Percentiles rank a stretch among this genome's conserved stretches.
These are phyloP conservation scores for Scaptomyza polygonia DNA, from an alignment of 2,888 invertebrate genomes.

Conservation along the genomic window DNA sequence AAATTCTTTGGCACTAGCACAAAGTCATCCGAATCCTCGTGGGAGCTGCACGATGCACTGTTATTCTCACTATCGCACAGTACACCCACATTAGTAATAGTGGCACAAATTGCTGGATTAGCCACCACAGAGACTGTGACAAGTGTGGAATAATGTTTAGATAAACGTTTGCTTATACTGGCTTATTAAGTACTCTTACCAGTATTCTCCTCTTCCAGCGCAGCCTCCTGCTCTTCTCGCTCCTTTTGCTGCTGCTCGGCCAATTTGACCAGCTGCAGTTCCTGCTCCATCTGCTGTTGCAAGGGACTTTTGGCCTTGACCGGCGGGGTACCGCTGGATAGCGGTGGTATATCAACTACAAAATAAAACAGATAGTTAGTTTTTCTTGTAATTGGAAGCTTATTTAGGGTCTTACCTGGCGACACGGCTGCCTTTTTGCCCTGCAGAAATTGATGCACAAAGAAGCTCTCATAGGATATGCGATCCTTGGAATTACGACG, in stretches of 20 bases:
- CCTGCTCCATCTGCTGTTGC: slow-evolving; percentile 84
- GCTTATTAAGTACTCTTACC: slow-evolving; percentile 47
- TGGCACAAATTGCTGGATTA: slow-evolving; percentile 86
- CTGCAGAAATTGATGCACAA: slow-evolving; percentile 95
- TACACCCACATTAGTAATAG: slow-evolving; percentile 86
- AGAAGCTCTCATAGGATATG: slow-evolving; percentile 98
- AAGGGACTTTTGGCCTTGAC: slow-evolving; percentile 85
- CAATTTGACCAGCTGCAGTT: slow-evolving; percentile 73
- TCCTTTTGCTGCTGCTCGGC: slow-evolving; percentile 70
- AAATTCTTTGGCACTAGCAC: slow-evolving; percentile 91
- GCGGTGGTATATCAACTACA: slow-evolving; percentile 81
- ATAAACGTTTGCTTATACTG: not conserved
- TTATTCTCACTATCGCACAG: slow-evolving; percentile 85
- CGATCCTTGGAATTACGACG: slow-evolving; percentile 97
- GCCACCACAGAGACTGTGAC: slow-evolving; percentile 85
- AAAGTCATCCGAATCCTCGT: slow-evolving; percentile 91
- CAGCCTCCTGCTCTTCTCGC: slow-evolving; percentile 67
- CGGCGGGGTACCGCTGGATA: slow-evolving; percentile 81
- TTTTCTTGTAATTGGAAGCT: slow-evolving; percentile 1
- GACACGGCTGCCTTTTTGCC: slow-evolving; percentile 86
- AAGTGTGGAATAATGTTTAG: not conserved
- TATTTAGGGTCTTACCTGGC: slow-evolving; percentile 81
- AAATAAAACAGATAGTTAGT: slow-evolving; percentile 4
- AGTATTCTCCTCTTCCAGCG: slow-evolving; percentile 76
- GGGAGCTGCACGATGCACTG: slow-evolving; percentile 87